phyloP scores from a whole-genome alignment of 2,888 invertebrate genomes.

The Biston stratarius region DNA sequence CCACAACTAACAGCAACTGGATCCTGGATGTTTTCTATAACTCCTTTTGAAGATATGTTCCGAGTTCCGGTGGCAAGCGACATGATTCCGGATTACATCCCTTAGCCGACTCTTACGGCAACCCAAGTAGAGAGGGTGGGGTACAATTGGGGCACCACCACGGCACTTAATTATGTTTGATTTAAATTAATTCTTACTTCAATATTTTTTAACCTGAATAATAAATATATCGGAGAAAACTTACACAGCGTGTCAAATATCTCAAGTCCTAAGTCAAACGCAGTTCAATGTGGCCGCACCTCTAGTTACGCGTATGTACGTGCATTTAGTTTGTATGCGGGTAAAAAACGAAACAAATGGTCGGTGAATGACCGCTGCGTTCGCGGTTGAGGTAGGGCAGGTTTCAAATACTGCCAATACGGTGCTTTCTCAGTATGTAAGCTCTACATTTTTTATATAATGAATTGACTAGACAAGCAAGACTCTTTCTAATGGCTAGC shows the following conservation, averaged over 20 bases:
- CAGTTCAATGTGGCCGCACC: conserved; percentile 33
- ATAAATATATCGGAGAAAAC: too few species aligned
- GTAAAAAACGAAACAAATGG: conserved; percentile 82
- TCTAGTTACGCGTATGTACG: conserved; percentile 63
- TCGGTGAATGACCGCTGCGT: conserved; percentile 75
- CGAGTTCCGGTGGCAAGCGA: too few species aligned
- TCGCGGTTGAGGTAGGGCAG: conserved; percentile 78
- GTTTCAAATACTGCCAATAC: conserved; percentile 59
- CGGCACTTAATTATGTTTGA: too few species aligned
- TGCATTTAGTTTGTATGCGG: conserved; percentile 77
- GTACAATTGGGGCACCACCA: too few species aligned
- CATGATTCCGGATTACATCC: too few species aligned
- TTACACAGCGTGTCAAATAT: not conserved
- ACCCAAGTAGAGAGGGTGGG: too few species aligned
- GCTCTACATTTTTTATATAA: not conserved
- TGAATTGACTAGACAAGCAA: not conserved
- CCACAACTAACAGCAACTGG: too few species aligned
- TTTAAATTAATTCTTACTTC: too few species aligned
- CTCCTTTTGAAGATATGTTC: too few species aligned
- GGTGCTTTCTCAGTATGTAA: conserved; percentile 19
- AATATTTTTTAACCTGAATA: too few species aligned
- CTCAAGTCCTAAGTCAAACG: not conserved
- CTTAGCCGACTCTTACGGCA: too few species aligned
- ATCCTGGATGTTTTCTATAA: too few species aligned
- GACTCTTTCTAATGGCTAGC: not conserved